phyloP scores from a whole-genome alignment of 2,888 invertebrate species.

The Hypena proboscidalis region DNA sequence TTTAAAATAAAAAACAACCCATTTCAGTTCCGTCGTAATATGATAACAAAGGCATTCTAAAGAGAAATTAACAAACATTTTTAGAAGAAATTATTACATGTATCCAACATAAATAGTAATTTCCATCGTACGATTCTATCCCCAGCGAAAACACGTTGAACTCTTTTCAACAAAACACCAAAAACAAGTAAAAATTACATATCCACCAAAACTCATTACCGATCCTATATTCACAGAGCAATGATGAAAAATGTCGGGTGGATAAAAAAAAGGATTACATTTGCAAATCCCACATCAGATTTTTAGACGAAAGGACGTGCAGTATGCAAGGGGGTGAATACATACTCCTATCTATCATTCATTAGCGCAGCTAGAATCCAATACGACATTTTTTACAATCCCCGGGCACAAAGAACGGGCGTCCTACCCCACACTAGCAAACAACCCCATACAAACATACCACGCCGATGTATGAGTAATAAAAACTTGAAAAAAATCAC shows the following conservation, averaged over 20 bases:
- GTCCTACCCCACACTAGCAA: constrained; percentile 67
- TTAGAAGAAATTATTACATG: too few relatives aligned
- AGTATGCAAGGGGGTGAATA: constrained; percentile 58
- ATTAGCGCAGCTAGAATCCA: constrained; percentile 84
- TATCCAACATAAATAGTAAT: too few relatives aligned
- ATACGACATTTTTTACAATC: constrained; percentile 85
- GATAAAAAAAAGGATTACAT: constrained; percentile 49
- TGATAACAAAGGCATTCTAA: too few relatives aligned
- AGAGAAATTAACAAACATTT: too few relatives aligned
- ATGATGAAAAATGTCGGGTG: constrained; percentile 45
- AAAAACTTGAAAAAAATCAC: constrained; percentile 82
- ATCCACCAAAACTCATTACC: constrained; percentile 27
- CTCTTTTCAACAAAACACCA: constrained; percentile 47
- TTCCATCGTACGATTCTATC: neutral
- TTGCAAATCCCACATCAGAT: constrained; percentile 72
- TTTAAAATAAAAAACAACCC: too few relatives aligned
- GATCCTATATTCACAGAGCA: constrained; percentile 42
- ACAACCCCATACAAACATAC: constrained; percentile 61
- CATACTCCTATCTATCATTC: constrained; percentile 82
- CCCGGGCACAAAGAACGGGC: constrained; percentile 82
- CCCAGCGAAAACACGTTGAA: constrained; percentile 44
- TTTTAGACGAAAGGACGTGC: constrained; percentile 61
- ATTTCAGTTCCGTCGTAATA: too few relatives aligned
- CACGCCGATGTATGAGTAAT: constrained; percentile 52
- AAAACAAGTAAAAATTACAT: constrained; percentile 8